phyloP scores from a whole-genome alignment of 2,797 vertebrate genomes.

The Salarias fasciatus region DNA sequence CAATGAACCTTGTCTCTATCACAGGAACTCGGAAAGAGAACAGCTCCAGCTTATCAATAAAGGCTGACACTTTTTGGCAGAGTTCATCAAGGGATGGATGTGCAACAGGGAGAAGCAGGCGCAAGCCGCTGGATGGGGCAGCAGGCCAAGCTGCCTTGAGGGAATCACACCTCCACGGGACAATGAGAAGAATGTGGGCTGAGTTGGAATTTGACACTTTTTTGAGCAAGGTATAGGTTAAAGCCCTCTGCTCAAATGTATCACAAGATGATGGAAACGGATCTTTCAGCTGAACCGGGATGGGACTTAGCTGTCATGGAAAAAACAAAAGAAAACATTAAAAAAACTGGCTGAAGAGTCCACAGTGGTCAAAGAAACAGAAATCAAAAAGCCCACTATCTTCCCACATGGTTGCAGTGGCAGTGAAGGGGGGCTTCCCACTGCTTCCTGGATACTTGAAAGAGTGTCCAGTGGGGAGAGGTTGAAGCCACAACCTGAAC shows the following conservation, averaged over 20 bases:
- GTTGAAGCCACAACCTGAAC: conserved; percentile 63
- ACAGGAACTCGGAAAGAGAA: conserved; percentile 4
- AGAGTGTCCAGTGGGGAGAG: conserved; percentile 41
- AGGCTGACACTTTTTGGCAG: conserved; percentile 36
- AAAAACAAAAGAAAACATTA: no score
- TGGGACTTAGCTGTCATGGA: conserved; percentile 56
- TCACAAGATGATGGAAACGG: conserved; percentile 51
- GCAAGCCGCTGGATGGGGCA: conserved; percentile 20
- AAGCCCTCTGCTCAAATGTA: conserved; percentile 57
- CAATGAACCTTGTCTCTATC: background rate
- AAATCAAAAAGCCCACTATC: conserved; percentile 61
- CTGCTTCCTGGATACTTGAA: conserved; percentile 56
- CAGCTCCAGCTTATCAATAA: conserved; percentile 36
- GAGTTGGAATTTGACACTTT: conserved; percentile 36
- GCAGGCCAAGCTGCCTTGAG: conserved; percentile 38
- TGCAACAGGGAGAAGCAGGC: conserved; percentile 8
- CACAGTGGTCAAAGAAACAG: conserved; percentile 47
- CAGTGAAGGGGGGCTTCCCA: conserved; percentile 44
- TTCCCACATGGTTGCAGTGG: conserved; percentile 41
- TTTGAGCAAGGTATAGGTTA: conserved; percentile 48
- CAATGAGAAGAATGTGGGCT: conserved; percentile 37
- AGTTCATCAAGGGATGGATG: conserved; percentile 38
- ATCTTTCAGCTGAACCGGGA: conserved; percentile 52
- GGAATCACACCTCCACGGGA: conserved; percentile 49
- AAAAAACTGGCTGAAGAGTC: conserved; percentile 43